Base-by-base conservation (phyloP, 2,113 vertebrate genomes). In the Talpa occidentalis region DNA sequence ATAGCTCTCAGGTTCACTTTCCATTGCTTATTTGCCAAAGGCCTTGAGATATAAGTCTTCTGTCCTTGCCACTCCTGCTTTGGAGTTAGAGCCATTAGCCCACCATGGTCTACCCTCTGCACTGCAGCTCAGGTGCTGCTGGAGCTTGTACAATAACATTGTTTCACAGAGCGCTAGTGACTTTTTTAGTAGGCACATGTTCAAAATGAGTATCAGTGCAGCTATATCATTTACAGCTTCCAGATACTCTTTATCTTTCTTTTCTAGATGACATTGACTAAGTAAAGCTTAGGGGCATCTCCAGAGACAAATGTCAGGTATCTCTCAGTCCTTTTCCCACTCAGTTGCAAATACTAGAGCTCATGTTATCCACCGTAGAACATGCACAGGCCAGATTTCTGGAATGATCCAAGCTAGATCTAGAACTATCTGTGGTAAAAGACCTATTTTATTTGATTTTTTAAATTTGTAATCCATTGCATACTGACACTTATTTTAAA, bases 81-180 rank as follows among this genome's bases (percentile, higher is more conserved):
- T 91, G 69, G 94, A 93, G 84, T 67, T 95, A 95, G 93, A 93
- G 74, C 88, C 96, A 90, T 97, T 96, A 97, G 97, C 96, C 97
- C 95, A 82, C 91, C 70, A 94, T 64, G 74, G 62, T 93, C 88
- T 95, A 96, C 97, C 97, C 97, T 96, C 94, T 81, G 95, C 79
- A 94, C 87, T 96, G 95, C 96, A 93, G 97, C 95, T 96, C 84
- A 96, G 90, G 95, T 91, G 88, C 93, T 74, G 64, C 93, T 96
- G 92, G 95, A 82, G 92, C 86, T 70, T 97, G 84, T 93, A 93
- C 90, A 95, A 88, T 88, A 95, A 96, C 94, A 96, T 80, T 97
- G 94, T 97, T 96, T 96, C 19, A 22, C 67, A 70, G 37, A 37
- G 21, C 7, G 97, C 96, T 95, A 78, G 19, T 91, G 81, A 70